Evolutionary conservation across 2,113 vertebrate species (phyloP), one percentile per base, ranked within the genome.

Genomic region (Antidorcas marsupialis): DNA sequence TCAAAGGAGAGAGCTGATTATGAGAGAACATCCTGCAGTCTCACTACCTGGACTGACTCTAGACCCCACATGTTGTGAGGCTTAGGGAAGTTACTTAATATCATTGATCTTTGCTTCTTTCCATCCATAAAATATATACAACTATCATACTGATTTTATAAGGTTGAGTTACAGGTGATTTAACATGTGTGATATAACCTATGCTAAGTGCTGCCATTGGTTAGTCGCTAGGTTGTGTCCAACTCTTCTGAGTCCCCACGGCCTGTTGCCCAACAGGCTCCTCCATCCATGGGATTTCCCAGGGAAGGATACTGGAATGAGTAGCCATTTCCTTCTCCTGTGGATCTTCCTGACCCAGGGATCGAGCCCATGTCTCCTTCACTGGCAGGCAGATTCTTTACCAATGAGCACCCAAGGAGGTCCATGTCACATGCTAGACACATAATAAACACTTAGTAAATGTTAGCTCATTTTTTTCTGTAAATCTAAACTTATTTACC

Each of bases 351-450:
- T 27, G 21, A 76, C 23, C 71, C 36, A 76, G 23, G 12, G 23
- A 43, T 15, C 0, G 0, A 76, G 27, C 12, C 23, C 12, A 27
- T 27, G 21, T 27, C 12, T 76, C 71, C 39, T 43, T 6, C 36
- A 43, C 3, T 13, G 71, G 6, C 39, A 76, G 21, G 39, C 36
- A 76, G 39, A 76, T 76, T 76, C 23, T 76, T 43, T 76, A 43
- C 39, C 71, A 76, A 2, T 76, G 39, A 76, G 71, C 39, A 3
- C 11, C 39, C 71, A 43, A 14, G 71, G 39, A 76, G 3, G 71
- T 27, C 71, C 1, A 0, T 27, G 12, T 43, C 27, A 76, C 6
- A 60, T 16, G 5, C 2, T 81, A 60, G 27, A 2, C 0, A n/a
- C 53, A 64, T 16, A 57, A 55, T 60, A 33, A n/a, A 64, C 12